Evolutionary conservation across 2,113 vertebrate species (phyloP).

Genomic region (Gymnorhina tibicen): DNA sequence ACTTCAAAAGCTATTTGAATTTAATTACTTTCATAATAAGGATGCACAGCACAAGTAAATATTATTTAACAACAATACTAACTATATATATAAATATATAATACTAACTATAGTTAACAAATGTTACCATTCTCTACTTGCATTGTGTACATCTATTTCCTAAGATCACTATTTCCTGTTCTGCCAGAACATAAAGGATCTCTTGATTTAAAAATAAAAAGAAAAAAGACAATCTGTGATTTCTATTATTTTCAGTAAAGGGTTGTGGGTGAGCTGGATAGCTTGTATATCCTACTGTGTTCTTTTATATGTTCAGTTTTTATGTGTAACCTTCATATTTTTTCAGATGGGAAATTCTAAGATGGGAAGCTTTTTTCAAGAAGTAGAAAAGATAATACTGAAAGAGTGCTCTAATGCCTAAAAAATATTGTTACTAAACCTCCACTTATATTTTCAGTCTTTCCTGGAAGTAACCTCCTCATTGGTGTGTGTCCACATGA

Average conservation of each 20-base stretch:
- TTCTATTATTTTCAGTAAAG: background rate
- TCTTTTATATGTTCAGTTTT: background rate
- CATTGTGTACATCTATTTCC: background rate
- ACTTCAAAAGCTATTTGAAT: background rate
- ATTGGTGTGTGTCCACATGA: background rate
- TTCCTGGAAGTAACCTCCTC: background rate
- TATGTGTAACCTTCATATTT: background rate
- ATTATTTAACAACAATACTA: background rate
- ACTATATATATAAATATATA: background rate
- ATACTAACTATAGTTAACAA: background rate
- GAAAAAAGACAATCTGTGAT: background rate
- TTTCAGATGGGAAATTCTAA: background rate
- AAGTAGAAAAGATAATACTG: background rate
- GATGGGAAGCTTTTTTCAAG: background rate
- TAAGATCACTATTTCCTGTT: background rate
- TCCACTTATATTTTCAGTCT: background rate
- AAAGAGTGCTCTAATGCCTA: background rate
- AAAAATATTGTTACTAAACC: background rate
- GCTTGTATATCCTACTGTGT: background rate
- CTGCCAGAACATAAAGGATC: background rate
- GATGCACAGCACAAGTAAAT: background rate
- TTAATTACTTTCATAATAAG: background rate
- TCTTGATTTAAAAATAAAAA: background rate
- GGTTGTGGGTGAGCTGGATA: background rate
- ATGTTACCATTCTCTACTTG: background rate